Conservation (phyloP, 2,888 invertebrate species). For the Colletes collaris region DNA sequence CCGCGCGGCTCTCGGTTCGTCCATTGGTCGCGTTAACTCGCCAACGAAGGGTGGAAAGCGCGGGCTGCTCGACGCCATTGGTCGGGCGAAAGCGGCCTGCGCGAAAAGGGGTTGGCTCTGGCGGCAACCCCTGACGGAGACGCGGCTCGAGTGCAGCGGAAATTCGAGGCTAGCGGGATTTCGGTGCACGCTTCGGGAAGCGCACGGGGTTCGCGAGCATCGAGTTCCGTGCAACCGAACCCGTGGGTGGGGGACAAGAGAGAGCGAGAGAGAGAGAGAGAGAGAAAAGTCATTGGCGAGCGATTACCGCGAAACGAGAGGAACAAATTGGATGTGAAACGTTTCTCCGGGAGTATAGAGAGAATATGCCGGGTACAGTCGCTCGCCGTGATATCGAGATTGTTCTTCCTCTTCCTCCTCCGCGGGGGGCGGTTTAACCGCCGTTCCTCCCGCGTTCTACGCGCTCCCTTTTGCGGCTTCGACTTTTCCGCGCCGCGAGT, state of each 20-base stretch:
- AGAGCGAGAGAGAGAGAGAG: neutral
- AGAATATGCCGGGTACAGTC: conserved; percentile 11
- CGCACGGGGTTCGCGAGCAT: conserved; percentile 33
- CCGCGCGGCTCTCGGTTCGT: conserved; percentile 4
- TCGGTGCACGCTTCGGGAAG: conserved; percentile 35
- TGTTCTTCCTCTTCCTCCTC: conserved; percentile 21
- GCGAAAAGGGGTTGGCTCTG: conserved; percentile 65
- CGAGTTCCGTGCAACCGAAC: conserved; percentile 14
- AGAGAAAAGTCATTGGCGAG: conserved; percentile 67
- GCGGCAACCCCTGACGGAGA: neutral
- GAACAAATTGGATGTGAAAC: conserved; percentile 78
- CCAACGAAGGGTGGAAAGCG: conserved; percentile 53
- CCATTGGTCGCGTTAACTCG: conserved; percentile 71
- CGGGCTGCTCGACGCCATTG: conserved; percentile 59
- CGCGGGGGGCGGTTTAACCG: conserved; percentile 19
- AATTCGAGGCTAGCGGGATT: conserved; percentile 6
- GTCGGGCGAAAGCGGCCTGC: conserved; percentile 58
- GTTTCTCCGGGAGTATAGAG: conserved; percentile 51
- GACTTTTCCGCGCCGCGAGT: conserved; percentile 25
- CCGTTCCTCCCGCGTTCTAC: neutral
- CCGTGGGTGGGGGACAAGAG: neutral
- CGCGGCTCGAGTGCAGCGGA: conserved; percentile 30
- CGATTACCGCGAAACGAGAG: conserved; percentile 73
- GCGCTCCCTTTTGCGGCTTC: conserved; percentile 20
- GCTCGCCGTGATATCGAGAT: conserved; percentile 49